Base-by-base conservation (phyloP, 2,888 invertebrate species). In the Pogonocherus hispidulus region DNA sequence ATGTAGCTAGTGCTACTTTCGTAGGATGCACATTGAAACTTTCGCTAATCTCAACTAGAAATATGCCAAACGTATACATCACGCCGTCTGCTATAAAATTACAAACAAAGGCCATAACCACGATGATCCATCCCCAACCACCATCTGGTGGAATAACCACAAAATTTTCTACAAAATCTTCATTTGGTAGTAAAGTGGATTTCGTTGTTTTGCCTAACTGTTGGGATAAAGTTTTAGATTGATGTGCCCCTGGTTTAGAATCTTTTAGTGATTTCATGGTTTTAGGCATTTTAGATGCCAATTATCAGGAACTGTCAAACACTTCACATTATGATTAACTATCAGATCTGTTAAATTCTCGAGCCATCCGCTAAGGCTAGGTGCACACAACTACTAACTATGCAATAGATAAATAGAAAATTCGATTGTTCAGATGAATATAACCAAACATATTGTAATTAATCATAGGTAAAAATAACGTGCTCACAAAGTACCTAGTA, bases 111-210 rank as follows among this genome's bases (percentile, higher is more conserved):
- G 89, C 86, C 0, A 87, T 86, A 0, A 83, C 69, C 1, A 90
- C 89, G 20, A 91, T 86, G 5, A 88, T 81, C 90, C 90, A 90
- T 2, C 90, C 90, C 87, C 89, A 91, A 1, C 90, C 90, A 23
- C 91, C 90, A 78, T 90, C 90, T 0, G 89, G 89, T 5, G 89
- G 86, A 41, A 85, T 71, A n/a, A 81, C 74, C 6, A 84, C 72
- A 11, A 76, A 57, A n/a, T 78, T 76, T 44, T 79, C 79, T n/a
- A 70, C 66, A 22, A 69, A 9, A 54, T 78, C 76, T 8, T 57
- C 37, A 6, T 49, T 27, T 5, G 9, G 37, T 60, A 16, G 5
- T 47, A 20, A 11, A 20, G 18, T 16, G 3, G 51, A 62, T 51
- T 22, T 35, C 11, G 47, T 32, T n/a, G 35, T 16, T 35, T 1